Base-by-base conservation (phyloP, 2,113 vertebrate genomes). In the Emydura subglobosa region DNA sequence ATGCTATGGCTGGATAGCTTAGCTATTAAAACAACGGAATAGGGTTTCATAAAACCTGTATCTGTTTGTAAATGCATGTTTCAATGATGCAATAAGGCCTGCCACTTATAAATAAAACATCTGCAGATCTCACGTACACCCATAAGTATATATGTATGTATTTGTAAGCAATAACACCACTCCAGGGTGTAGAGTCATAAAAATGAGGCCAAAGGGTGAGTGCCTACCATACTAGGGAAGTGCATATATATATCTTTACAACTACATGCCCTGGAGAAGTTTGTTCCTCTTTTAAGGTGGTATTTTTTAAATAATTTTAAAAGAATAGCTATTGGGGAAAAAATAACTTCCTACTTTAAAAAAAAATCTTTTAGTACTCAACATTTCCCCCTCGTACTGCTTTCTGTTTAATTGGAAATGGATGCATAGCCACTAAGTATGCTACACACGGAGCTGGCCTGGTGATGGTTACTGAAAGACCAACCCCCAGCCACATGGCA, bases 21-120 rank as follows among this genome's bases (percentile, higher is more conserved):
- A 79, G 97, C 98, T 94, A 93, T 98, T 97, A 97, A 97, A 98
- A 98, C 98, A 97, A 96, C 49, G n/a, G 94, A 98, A 95, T 94
- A 94, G 94, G 95, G 27, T 96, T 97, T 94, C 97, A 98, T 95
- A 97, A 98, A 98, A 86, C 92, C 98, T 90, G n/a, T 88, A 83
- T 85, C 95, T 96, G 79, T 96, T 94, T 96, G 96, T 49, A 98
- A 97, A 96, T 94, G 96, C 87, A 10, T 94, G 93, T 95, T 80
- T 95, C 88, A 29, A 51, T 96, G 97, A 97, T 96, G 95, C 94
- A 82, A 59, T 92, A 93, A 92, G 94, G 89, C 97, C 94, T 95
- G 96, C 94, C 96, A 96, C 97, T 97, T 94, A 98, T 95, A 97
- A 98, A 98, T 98, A 98, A 98, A 98, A 97, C 97, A 98, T 96